Conservation (phyloP, 2,113 vertebrate genomes). For the Aegotheles bennettii region DNA sequence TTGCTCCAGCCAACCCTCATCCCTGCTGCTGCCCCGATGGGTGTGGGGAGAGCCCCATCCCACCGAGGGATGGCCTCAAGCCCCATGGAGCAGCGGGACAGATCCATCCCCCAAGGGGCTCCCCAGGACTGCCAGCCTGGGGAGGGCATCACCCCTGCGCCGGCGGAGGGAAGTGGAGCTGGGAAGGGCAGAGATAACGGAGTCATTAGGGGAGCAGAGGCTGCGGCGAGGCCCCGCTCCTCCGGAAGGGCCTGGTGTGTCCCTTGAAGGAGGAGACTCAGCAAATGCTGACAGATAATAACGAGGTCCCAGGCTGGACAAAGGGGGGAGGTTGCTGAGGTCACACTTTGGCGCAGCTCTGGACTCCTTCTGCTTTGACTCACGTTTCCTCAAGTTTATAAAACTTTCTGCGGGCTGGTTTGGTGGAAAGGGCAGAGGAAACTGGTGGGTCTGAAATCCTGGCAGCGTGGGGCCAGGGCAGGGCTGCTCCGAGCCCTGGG, state of each 20-base stretch:
- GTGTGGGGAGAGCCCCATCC: neutral
- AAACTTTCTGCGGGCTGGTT: neutral
- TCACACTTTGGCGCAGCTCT: conserved; percentile 62
- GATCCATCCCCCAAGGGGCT: accelerated
- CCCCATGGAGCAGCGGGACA: accelerated
- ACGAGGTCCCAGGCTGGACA: conserved; percentile 81
- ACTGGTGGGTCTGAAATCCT: neutral
- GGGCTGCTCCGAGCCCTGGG: neutral
- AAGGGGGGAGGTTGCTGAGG: conserved; percentile 71
- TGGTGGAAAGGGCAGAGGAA: conserved; percentile 46
- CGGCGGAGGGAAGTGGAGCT: neutral
- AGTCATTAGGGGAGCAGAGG: neutral
- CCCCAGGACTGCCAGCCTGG: neutral
- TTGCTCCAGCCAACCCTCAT: neutral
- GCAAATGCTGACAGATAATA: conserved; percentile 72
- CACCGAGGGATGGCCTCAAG: neutral
- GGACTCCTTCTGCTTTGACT: conserved; percentile 43
- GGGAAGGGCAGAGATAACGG: conserved; percentile 28
- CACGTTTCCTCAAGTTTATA: conserved; percentile 49
- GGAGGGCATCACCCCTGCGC: neutral
- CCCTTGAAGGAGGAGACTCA: conserved; percentile 14
- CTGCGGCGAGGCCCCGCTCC: neutral
- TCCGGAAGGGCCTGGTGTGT: conserved; percentile 48
- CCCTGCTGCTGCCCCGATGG: neutral
- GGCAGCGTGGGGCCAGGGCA: neutral